Percentiles rank a stretch among this genome's conserved stretches.
Evolutionary conservation across 92 coral and sea anemone species (phyloP).

Genomic region (Pocillopora grandis): DNA sequence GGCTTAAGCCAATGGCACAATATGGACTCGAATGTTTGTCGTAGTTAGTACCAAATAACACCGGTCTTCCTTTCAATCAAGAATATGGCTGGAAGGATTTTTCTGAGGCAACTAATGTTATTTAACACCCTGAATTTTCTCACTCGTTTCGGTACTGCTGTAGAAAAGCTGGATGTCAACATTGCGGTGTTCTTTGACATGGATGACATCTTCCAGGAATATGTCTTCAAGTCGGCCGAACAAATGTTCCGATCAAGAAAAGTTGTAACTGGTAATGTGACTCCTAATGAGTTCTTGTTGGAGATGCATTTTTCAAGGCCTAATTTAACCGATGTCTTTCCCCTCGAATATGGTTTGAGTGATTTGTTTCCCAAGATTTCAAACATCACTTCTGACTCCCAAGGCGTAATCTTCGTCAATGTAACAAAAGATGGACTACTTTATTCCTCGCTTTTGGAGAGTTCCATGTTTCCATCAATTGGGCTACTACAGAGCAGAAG

Average conservation of each 20-base stretch:
- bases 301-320: conserved; percentile 19
- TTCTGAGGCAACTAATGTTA: background rate
- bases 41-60: background rate
- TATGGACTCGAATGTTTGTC: background rate
- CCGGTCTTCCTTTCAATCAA: background rate
- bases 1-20: background rate
- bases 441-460: conserved; percentile 26
- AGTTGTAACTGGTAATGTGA: background rate
- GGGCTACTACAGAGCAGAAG: conserved; percentile 29
- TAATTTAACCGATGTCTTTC: conserved; percentile 11
- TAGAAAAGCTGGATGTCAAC: conserved; percentile 25
- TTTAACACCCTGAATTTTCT: background rate
- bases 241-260: conserved; percentile 1
- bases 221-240: conserved; percentile 26
- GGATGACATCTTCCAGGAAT: conserved; percentile 24
- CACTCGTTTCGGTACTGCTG: conserved; percentile 4
- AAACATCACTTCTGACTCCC: conserved; percentile 7
- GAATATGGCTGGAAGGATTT: conserved; percentile 7
- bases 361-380: background rate
- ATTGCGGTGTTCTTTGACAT: conserved; percentile 33
- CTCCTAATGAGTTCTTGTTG: conserved; percentile 9
- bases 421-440: conserved; percentile 6
- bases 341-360: conserved; percentile 4
- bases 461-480: conserved; percentile 18
- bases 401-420: conserved; percentile 27